These are phyloP conservation scores for Malurus splendens DNA, from an alignment of 2,797 vertebrate genomes.

Conservation along the genomic window DNA sequence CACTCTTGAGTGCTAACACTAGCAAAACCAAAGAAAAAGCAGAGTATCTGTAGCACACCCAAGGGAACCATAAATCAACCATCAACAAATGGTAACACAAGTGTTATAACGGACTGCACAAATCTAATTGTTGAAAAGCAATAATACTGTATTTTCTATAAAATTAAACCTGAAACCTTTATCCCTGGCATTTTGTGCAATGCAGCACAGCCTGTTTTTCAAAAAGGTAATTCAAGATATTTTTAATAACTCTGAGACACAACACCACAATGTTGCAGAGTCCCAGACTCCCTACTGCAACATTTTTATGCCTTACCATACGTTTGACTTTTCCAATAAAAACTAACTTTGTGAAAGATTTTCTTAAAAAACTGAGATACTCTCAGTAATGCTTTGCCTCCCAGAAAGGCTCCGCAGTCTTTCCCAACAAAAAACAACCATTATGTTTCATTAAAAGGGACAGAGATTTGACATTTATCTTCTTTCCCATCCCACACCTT, in stretches of 20 bases:
- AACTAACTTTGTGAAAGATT: neutral
- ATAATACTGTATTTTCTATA: neutral
- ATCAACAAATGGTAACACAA: neutral
- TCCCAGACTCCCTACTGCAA: neutral
- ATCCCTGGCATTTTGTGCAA: neutral
- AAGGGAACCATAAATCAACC: neutral
- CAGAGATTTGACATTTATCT: fast-evolving
- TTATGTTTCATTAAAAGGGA: neutral
- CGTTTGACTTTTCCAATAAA: neutral
- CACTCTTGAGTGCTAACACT: neutral
- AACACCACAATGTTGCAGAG: neutral
- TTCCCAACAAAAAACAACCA: neutral
- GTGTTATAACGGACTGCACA: neutral
- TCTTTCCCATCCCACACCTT: neutral
- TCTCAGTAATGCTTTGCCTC: neutral
- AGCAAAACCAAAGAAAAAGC: neutral
- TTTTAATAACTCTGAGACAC: neutral
- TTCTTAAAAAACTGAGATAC: neutral
- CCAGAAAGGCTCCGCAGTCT: neutral
- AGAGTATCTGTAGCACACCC: neutral
- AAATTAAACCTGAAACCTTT: neutral
- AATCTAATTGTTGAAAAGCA: neutral
- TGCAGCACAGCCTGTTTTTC: neutral
- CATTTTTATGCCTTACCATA: neutral
- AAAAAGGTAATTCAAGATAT: neutral